Percentiles rank a stretch among this genome's conserved stretches.
phyloP scores from a whole-genome alignment of 2,888 invertebrate species.

The Agrotis segetum region DNA sequence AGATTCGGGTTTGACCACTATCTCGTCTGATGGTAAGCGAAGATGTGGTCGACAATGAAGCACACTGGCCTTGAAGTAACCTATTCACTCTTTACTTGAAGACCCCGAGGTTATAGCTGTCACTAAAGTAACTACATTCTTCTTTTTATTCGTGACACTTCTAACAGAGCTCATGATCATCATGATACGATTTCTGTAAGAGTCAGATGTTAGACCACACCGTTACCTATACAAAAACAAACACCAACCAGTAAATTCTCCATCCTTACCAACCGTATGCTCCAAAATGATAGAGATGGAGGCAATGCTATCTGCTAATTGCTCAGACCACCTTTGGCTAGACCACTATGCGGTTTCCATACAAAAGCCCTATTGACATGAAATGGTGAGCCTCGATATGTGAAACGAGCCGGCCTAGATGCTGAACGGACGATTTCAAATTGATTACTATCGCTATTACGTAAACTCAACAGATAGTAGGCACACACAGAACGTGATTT shows the following conservation, averaged over 20 bases:
- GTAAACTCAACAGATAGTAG: slow-evolving; percentile 41
- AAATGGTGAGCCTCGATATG: slow-evolving; percentile 75
- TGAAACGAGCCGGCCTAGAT: slow-evolving; percentile 70
- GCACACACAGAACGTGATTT: slow-evolving; percentile 35
- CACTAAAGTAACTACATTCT: too few relatives aligned
- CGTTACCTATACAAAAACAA: not conserved
- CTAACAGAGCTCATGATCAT: too few relatives aligned
- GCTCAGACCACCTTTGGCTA: slow-evolving; percentile 80
- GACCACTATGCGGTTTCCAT: slow-evolving; percentile 81
- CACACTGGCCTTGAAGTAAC: too few relatives aligned
- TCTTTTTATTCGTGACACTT: too few relatives aligned
- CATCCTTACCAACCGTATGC: slow-evolving; percentile 46
- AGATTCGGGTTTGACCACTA: too few relatives aligned
- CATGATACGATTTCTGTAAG: too few relatives aligned
- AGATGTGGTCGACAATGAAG: too few relatives aligned
- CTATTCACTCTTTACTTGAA: too few relatives aligned
- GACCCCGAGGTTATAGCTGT: too few relatives aligned
- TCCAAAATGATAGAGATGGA: slow-evolving; percentile 64
- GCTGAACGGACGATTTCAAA: slow-evolving; percentile 69
- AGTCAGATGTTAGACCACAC: too few relatives aligned
- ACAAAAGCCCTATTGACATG: slow-evolving; percentile 83
- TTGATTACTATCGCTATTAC: slow-evolving; percentile 68
- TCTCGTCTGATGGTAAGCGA: too few relatives aligned
- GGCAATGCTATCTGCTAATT: slow-evolving; percentile 84
- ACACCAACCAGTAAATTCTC: not conserved